Percentiles rank a stretch among this genome's conserved stretches.
Conservation (phyloP, 2,113 vertebrate species). For the Eretmochelys imbricata region DNA sequence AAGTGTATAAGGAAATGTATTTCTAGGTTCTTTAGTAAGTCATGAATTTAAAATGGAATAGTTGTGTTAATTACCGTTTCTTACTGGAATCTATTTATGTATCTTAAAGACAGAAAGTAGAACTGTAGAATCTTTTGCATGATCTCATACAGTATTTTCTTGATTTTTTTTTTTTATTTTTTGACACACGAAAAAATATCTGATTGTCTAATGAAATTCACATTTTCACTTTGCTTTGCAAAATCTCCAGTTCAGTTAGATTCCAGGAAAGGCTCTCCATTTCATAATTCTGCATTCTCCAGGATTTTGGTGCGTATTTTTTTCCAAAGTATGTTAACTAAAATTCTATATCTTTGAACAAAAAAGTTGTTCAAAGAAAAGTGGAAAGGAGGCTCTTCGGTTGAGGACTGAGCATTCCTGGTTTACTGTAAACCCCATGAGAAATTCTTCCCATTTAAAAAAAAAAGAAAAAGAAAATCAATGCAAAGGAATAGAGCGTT, state of each 20-base stretch:
- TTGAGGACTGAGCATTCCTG: conserved; percentile 31
- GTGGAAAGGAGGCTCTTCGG: neutral
- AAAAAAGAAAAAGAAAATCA: conserved; percentile 50
- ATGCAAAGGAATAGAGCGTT: conserved; percentile 72
- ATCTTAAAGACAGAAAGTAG: neutral
- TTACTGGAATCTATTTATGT: neutral
- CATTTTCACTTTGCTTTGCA: neutral
- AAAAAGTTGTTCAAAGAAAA: neutral
- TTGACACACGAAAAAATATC: neutral
- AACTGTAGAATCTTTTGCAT: neutral
- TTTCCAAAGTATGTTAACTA: neutral
- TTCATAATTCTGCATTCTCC: neutral
- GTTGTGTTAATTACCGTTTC: neutral
- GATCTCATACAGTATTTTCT: accelerated
- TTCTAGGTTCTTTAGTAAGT: neutral
- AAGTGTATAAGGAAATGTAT: neutral
- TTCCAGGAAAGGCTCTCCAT: neutral
- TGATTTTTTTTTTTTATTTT: neutral
- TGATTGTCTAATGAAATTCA: neutral
- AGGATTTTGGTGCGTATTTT: neutral
- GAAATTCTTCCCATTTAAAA: conserved; percentile 42
- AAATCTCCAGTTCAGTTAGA: neutral
- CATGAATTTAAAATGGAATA: neutral
- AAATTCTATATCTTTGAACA: neutral
- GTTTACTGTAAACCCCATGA: conserved; percentile 62